These are phyloP conservation scores for Nephrotoma flavescens DNA, from an alignment of 2,888 invertebrate species.

Conservation along the genomic window DNA sequence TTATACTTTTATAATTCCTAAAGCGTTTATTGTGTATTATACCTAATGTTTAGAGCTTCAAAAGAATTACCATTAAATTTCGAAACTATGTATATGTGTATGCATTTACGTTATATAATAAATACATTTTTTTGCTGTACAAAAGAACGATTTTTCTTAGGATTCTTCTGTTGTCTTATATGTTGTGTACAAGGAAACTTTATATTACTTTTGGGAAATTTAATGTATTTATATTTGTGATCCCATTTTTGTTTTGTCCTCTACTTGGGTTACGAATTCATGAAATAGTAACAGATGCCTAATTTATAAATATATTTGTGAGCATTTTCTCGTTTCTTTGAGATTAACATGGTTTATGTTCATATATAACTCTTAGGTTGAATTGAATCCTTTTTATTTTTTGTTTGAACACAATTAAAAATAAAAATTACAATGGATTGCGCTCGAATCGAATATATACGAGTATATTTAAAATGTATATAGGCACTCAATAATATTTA, in stretches of 20 bases:
- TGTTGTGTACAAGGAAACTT: background rate
- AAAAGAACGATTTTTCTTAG: background rate
- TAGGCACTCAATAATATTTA: background rate
- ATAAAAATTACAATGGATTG: background rate
- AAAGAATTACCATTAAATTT: too few species aligned
- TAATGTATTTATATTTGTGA: background rate
- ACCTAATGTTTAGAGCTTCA: too few species aligned
- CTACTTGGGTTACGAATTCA: background rate
- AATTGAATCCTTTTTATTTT: background rate
- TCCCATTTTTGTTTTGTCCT: background rate
- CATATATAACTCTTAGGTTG: background rate
- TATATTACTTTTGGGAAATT: background rate
- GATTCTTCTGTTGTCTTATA: background rate
- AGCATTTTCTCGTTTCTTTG: background rate
- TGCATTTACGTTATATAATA: too few species aligned
- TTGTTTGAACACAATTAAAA: background rate
- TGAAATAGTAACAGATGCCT: background rate
- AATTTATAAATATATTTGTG: background rate
- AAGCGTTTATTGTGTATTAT: too few species aligned
- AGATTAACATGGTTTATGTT: background rate
- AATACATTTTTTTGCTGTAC: too few species aligned
- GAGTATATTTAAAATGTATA: too few species aligned
- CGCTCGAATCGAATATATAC: background rate
- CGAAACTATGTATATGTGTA: too few species aligned
- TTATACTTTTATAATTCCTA: background rate